These are phyloP conservation scores for Conops quadrifasciatus DNA, from an alignment of 2,888 invertebrate genomes.

Conservation along the genomic window DNA sequence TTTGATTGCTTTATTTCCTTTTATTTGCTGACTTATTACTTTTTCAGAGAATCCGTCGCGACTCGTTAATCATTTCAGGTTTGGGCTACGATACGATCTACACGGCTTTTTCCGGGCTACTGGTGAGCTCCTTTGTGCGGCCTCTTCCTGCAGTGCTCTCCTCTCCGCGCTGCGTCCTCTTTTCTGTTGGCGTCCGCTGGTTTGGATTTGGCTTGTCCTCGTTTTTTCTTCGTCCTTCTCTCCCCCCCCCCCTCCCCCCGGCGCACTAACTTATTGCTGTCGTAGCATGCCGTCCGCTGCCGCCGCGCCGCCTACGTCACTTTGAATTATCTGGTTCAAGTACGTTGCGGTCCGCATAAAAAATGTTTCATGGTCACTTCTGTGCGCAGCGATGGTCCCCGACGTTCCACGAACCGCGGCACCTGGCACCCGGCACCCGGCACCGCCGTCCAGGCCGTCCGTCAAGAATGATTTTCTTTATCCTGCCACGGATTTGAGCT, in stretches of 20 bases:
- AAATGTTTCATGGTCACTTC: constrained; percentile 61
- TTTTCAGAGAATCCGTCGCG: too few relatives aligned
- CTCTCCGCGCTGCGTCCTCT: too few relatives aligned
- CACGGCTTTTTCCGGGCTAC: neutral
- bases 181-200: too few relatives aligned
- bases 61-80: too few relatives aligned
- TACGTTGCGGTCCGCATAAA: constrained; percentile 51
- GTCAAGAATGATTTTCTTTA: constrained; percentile 32
- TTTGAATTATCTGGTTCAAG: constrained; percentile 57
- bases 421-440: neutral
- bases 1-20: too few relatives aligned
- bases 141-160: neutral
- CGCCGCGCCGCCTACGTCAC: constrained; percentile 27
- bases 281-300: constrained; percentile 23
- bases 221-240: neutral
- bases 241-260: neutral
- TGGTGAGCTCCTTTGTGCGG: neutral
- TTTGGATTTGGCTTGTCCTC: too few relatives aligned
- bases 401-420: constrained; percentile 46
- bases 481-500: constrained; percentile 19
- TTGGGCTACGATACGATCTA: too few relatives aligned
- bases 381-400: constrained; percentile 47
- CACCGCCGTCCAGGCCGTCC: constrained; percentile 3
- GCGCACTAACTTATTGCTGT: too few relatives aligned
- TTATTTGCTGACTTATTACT: too few relatives aligned